Conservation (phyloP, 1,140 invertebrate species). For the Trachelipus rathkii region DNA sequence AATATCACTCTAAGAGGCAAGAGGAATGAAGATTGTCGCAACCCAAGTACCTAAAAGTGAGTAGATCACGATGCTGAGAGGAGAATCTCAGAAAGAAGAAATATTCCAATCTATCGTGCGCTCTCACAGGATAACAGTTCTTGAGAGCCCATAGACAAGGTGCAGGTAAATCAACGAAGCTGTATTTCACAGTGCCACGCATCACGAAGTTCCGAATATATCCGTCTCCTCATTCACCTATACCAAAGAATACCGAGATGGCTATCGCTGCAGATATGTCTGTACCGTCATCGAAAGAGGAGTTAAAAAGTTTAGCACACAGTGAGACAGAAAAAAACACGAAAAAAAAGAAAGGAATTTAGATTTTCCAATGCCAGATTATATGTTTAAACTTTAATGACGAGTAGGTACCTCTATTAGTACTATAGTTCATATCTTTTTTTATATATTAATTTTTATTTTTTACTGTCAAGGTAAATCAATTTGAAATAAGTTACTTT, state of each 20-base stretch:
- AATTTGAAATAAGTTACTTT: no score
- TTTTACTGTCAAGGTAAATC: no score
- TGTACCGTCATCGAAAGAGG: neutral
- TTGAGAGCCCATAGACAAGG: neutral
- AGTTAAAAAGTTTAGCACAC: neutral
- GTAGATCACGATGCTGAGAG: no score
- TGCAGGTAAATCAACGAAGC: neutral
- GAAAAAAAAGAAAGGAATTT: neutral
- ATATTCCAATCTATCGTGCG: neutral
- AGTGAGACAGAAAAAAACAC: conserved; percentile 2
- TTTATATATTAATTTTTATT: no score
- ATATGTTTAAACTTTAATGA: neutral
- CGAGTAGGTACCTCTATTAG: neutral
- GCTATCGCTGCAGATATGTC: neutral
- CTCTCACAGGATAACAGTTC: neutral
- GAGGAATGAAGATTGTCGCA: neutral
- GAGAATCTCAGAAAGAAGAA: neutral
- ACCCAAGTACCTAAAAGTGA: no score
- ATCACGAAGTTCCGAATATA: no score
- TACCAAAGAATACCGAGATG: neutral
- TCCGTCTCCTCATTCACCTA: neutral
- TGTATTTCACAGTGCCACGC: no score
- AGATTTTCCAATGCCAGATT: neutral
- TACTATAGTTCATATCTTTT: no score
- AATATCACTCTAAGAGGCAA: neutral